A percentile compares a stretch with the other conserved stretches of the same genome.
These are phyloP conservation scores for Sinocyclocheilus grahami DNA, from an alignment of 2,113 vertebrate genomes.

Conservation along the genomic window DNA sequence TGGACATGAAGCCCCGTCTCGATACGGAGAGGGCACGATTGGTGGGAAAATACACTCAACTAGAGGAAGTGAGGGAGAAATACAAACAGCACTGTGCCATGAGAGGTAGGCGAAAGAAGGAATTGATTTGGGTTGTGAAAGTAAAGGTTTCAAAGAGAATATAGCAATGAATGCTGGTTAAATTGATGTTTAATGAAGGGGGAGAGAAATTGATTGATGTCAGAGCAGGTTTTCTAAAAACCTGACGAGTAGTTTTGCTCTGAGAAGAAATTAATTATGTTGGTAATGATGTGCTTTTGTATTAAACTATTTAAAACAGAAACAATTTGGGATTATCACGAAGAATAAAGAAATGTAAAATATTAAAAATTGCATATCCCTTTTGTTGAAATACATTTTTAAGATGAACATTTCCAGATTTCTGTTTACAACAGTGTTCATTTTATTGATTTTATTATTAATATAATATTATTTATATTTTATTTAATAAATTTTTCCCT, in stretches of 20 bases:
- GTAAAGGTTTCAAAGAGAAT: background rate
- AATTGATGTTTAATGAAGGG: background rate
- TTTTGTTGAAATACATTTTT: background rate
- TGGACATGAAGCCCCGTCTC: constrained; percentile 83
- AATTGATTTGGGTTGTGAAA: background rate
- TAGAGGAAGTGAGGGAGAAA: constrained; percentile 74
- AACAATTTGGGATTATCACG: background rate
- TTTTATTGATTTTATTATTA: background rate
- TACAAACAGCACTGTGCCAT: constrained; percentile 69
- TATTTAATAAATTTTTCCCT: background rate
- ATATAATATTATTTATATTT: background rate
- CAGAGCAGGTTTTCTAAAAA: background rate
- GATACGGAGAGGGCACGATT: constrained; percentile 81
- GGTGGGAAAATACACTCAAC: constrained; percentile 82
- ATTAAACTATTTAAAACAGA: background rate
- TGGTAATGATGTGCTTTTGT: background rate
- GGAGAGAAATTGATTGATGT: background rate
- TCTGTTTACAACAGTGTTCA: background rate
- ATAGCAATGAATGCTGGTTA: background rate
- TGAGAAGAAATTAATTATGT: too few relatives aligned
- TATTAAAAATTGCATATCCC: background rate
- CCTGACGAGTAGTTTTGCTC: background rate
- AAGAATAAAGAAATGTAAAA: background rate
- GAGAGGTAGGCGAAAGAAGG: constrained; percentile 63
- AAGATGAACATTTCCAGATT: background rate